Conservation (phyloP, 2,797 vertebrate genomes). For the Gallinago nigripennis region DNA sequence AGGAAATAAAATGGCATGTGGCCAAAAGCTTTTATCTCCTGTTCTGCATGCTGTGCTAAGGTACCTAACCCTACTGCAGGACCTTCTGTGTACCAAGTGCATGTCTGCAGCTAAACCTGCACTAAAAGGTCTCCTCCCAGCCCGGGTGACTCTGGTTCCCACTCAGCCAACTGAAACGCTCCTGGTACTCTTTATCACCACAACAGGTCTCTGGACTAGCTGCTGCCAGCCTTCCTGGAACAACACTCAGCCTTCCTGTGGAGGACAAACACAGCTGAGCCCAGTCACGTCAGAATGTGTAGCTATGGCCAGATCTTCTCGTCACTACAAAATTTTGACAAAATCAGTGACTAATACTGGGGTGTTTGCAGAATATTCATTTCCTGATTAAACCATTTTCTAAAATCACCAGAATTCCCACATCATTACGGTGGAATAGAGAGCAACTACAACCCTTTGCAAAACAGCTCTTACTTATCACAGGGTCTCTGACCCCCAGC, state of each 20-base stretch:
- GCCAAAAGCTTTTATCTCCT: background rate
- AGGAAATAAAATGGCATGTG: background rate
- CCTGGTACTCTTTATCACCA: background rate
- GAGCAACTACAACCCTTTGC: background rate
- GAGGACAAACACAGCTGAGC: background rate
- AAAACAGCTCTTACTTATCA: background rate
- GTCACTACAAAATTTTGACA: background rate
- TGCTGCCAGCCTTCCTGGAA: background rate
- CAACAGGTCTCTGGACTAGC: background rate
- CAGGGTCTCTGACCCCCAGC: background rate
- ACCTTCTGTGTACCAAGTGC: background rate
- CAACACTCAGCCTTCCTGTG: background rate
- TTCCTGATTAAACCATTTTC: background rate
- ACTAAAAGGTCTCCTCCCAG: background rate
- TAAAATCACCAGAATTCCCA: background rate
- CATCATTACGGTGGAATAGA: background rate
- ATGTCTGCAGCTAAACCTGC: background rate
- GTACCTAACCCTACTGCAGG: background rate
- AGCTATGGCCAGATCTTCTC: background rate
- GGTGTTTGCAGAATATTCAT: background rate
- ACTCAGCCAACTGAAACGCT: background rate
- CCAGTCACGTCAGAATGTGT: accelerated
- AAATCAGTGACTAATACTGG: background rate
- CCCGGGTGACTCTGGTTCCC: background rate
- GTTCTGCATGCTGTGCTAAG: background rate